Base-by-base conservation (phyloP, 1,140 invertebrate species). In the Cydia pomonella region DNA sequence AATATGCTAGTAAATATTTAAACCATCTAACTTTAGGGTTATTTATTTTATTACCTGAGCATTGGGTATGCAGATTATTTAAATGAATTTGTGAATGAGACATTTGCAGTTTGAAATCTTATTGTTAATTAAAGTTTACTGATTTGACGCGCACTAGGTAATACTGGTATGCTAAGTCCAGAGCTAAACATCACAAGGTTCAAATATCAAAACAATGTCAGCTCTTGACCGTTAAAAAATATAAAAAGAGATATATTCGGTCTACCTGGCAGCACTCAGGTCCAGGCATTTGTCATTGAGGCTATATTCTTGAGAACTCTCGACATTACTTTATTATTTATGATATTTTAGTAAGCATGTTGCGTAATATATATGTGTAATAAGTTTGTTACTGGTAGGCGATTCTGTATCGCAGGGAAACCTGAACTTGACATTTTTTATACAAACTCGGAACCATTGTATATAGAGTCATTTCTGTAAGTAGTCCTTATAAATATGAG, bases 1-100 rank as follows among this genome's bases (percentile, higher is more conserved):
- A 79, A 81, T 89, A 86, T 88, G 80, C 84, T 90, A 90, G 84
- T 84, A 74, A 73, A 83, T 86, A 83, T 83, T 85, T 85, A 80
- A 79, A 78, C 69, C 64, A 81, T 83, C 76, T 81, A 84, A 81
- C 75, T 77, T 84, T 85, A 87, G 83, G 76, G 21, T 76, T 82
- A 80, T 82, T 82, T 78, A 78, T 84, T 84, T 83, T 76, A 81
- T 62, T 74, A 80, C 75, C 73, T 44, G 75, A 73, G 41, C 73
- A 74, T n/a, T 21, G 53, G 53, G 18, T 5, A 59, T 21, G 4
- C 18, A 18, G 50, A 10, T 50, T 38, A 33, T 76, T 76, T 78
- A 29, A 72, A 33, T 77, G 71, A 73, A 59, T 77, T 25, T 41
- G 79, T 79, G 72, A 76, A 75, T 75, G 76, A 80, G 75, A 74